A percentile compares a stretch with the other conserved stretches of the same genome.
phyloP scores from a whole-genome alignment of 2,113 vertebrate genomes.

The Peromyscus polionotus region DNA sequence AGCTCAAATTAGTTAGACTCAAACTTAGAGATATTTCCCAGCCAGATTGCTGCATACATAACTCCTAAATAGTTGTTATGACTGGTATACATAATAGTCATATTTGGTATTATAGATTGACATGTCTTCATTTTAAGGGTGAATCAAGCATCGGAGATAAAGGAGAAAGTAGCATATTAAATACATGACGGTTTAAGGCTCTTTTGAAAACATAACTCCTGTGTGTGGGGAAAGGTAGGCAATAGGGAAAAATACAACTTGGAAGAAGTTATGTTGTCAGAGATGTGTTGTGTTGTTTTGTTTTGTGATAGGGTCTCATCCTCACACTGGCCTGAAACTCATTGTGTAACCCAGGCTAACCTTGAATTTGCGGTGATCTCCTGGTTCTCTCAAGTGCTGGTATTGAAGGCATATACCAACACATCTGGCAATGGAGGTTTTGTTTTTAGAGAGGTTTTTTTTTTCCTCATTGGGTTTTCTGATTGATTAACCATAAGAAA shows the following conservation, averaged over 20 bases:
- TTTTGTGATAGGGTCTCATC: not conserved
- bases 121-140: conserved; percentile 24
- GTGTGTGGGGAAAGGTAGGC: not conserved
- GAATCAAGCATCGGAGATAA: not conserved
- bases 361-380: not conserved
- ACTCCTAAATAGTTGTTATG: not conserved
- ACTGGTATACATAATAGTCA: not conserved
- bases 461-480: not conserved
- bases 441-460: not conserved
- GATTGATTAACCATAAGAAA: conserved; percentile 11
- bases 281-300: conserved; percentile 12
- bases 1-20: not conserved
- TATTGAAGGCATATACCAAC: not conserved
- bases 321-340: not conserved
- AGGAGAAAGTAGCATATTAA: not conserved
- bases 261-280: conserved; percentile 1
- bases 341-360: not conserved
- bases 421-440: not conserved
- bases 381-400: not conserved
- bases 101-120: not conserved
- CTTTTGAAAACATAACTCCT: not conserved
- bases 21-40: conserved; percentile 53
- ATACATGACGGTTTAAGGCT: conserved; percentile 17
- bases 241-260: not conserved
- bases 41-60: not conserved